Evolutionary conservation across 2,888 invertebrate species (phyloP), one percentile per base, ranked within the genome.

Genomic region (Chloroclystis v-ata): DNA sequence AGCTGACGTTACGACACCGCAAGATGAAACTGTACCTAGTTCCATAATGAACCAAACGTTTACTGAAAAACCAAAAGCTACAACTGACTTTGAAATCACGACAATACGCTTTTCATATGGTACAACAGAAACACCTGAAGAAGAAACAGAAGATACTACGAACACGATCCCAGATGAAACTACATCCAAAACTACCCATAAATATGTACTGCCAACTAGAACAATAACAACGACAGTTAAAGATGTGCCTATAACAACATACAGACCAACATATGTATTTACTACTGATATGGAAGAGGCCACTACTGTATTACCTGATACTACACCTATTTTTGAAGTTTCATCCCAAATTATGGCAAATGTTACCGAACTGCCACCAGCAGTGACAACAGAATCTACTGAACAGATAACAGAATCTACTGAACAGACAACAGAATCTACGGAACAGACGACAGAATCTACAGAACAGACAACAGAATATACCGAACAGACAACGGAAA

Each of bases 81-180:
- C 75, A 5, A 72, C 74, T 11, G 78, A 82, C 53, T 86, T 75
- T 65, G 79, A 85, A 57, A 78, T 86, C 29, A 87, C 87, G 37
- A 87, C 87, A n/a, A 84, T 82, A 8, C 71, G 85, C 61, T 86
- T 85, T 50, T 75, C 81, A 26, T 87, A 86, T 35, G 67, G 81
- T 8, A 85, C 85, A 7, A 78, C 77, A 37, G 78, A 79, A 53
- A 63, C 65, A 42, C 37, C 51, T 11, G 78, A 76, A 37, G 79
- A 81, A 53, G 63, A 65, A 42, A 38, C 50, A n/a, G 70, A 59
- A 43, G 63, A 64, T 28, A 55, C 46, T 24, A 69, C 65, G 12
- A 66, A 71, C 47, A 54, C 49, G 43, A 61, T 65, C 28, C 53
- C 61, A 16, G 52, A 56, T 35, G 65, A 67, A 13, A 56, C 62